Base-by-base conservation (phyloP, 1,140 invertebrate genomes). In the Drosophila funebris region DNA sequence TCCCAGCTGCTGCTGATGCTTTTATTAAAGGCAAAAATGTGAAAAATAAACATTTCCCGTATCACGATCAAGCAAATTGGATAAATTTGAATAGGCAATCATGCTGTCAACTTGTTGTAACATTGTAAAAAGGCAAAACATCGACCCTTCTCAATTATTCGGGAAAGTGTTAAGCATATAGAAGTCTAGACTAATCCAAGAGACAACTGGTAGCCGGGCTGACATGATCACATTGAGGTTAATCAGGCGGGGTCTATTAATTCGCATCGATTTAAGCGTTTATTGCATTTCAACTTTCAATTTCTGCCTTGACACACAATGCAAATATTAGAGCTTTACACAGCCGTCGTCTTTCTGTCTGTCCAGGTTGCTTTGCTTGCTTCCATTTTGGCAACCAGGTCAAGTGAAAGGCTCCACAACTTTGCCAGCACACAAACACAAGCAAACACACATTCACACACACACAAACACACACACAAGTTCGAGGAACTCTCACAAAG, bases 391-490 rank as follows among this genome's bases (percentile, higher is more conserved):
- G 22, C 57, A 76, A 81, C 58, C 73, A 73, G 78, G 78, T 81
- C 78, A 81, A 80, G 78, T 69, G 73, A 81, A 68, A 80, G 66
- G 76, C 73, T 76, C 62, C 56, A 69, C 33, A 81, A 81, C 72
- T 69, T 80, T 80, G 71, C 54, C 72, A 48, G 11, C 24, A 44
- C 56, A 44, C 18, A 54, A 6, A 4, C 24, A 27, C 5, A 22
- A 22, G 22, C n/a, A n/a, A n/a, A n/a, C 54, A 62, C 52, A 66
- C 53, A 63, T 36, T 41, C 37, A 29, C 56, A 57, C 24, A 52
- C 6, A 11, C 1, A 4, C 4, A 3, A 31, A 11, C 24, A 43
- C 33, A 62, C 54, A 52, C 54, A 64, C 76, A 75, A 39, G 24
- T 41, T 44, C 39, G 16, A 11, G 41, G 3, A 46, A 43, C 57